A percentile compares a stretch with the other conserved stretches of the same genome.
Conservation (phyloP, 92 coral and sea anemone genomes). For the Siderastrea siderea region DNA sequence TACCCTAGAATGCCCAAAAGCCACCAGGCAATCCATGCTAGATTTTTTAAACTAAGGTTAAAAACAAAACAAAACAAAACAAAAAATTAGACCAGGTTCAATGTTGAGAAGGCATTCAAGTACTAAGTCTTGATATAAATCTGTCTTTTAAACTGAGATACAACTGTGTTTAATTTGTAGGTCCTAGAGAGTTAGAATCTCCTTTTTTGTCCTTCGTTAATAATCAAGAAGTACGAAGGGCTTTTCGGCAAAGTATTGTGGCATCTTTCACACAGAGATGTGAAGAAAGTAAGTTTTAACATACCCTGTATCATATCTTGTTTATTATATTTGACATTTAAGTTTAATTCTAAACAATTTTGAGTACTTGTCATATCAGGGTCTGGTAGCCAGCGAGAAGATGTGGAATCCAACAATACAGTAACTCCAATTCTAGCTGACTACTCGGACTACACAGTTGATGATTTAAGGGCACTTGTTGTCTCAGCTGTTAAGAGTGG, state of each 20-base stretch:
- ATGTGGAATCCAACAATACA: background rate
- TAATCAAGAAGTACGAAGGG: slow-evolving; percentile 5
- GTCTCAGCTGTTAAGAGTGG: slow-evolving; percentile 13
- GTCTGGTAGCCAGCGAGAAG: background rate
- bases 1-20: too few relatives aligned
- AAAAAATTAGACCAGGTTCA: too few relatives aligned
- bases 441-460: background rate
- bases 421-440: background rate
- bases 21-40: too few relatives aligned
- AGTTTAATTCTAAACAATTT: background rate
- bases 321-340: background rate
- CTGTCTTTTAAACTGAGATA: too few relatives aligned
- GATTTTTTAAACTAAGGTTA: too few relatives aligned
- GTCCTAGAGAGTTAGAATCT: slow-evolving; percentile 6
- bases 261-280: background rate
- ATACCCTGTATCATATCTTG: background rate
- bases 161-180: background rate
- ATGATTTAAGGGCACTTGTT: slow-evolving; percentile 17
- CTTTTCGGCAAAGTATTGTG: slow-evolving; percentile 3
- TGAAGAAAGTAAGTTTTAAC: background rate
- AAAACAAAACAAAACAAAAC: too few relatives aligned
- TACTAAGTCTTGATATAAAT: too few relatives aligned
- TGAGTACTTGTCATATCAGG: background rate
- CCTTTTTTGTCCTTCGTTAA: background rate
- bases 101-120: too few relatives aligned